phyloP scores from a whole-genome alignment of 2,113 vertebrate species.

The Mionectes macconnelli region DNA sequence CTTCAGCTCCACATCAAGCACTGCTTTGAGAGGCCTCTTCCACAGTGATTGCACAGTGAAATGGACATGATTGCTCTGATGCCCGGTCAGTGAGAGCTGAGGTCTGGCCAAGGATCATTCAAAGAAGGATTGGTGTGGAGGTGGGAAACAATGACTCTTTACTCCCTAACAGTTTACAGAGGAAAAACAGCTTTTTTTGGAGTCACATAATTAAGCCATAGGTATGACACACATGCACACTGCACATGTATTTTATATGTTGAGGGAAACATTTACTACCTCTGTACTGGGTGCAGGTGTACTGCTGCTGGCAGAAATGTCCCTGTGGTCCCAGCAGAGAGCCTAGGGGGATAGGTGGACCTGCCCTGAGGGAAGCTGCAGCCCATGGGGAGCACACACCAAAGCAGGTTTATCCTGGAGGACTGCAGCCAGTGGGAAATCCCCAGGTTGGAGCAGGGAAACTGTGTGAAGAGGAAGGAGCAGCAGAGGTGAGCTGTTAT shows the following conservation, averaged over 20 bases:
- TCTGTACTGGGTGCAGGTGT: rapidly evolving
- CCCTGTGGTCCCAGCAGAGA: neutral
- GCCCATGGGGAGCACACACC: neutral
- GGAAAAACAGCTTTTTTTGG: neutral
- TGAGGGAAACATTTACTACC: neutral
- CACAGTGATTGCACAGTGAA: neutral
- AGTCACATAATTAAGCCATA: neutral
- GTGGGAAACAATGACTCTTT: rapidly evolving
- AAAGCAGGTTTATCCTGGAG: neutral
- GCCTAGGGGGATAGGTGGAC: neutral
- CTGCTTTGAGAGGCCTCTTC: neutral
- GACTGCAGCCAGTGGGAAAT: neutral
- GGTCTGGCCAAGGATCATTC: rapidly evolving
- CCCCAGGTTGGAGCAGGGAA: neutral
- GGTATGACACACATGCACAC: rapidly evolving
- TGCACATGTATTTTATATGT: neutral
- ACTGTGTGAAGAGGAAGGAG: neutral
- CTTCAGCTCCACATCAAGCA: neutral
- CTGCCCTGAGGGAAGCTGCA: neutral
- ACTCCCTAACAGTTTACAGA: neutral
- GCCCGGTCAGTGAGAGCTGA: rapidly evolving
- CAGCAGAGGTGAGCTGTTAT: rapidly evolving
- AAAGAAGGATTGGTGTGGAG: neutral
- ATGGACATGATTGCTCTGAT: neutral
- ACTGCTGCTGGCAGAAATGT: rapidly evolving